Percentiles rank a stretch among this genome's conserved stretches.
Evolutionary conservation across 2,797 vertebrate species (phyloP).

Genomic region (Potorous gilbertii): DNA sequence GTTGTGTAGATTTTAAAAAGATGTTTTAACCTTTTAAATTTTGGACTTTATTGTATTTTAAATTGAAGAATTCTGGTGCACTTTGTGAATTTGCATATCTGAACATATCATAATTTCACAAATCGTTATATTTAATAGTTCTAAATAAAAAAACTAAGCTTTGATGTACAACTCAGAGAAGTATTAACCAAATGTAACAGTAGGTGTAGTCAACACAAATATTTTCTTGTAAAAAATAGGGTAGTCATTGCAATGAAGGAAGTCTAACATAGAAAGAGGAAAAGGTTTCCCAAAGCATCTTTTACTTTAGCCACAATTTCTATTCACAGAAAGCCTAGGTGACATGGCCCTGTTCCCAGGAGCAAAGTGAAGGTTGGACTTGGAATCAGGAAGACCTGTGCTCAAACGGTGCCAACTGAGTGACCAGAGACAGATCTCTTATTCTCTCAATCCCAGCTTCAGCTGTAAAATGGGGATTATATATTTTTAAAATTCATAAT

Average conservation of each 20-base stretch:
- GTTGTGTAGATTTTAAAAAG: slow-evolving; percentile 5
- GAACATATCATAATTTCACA: slow-evolving; percentile 63
- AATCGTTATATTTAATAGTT: slow-evolving; percentile 59
- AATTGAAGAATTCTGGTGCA: slow-evolving; percentile 52
- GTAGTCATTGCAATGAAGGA: slow-evolving; percentile 79
- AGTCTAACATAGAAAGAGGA: slow-evolving; percentile 42
- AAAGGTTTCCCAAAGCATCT: slow-evolving; percentile 75
- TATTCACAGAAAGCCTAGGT: not conserved
- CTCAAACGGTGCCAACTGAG: not conserved
- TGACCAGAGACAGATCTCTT: not conserved
- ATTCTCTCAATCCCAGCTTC: not conserved
- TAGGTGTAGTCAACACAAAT: slow-evolving; percentile 53
- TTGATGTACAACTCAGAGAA: slow-evolving; percentile 61
- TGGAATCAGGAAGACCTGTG: not conserved
- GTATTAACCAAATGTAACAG: slow-evolving; percentile 60
- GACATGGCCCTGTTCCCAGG: not conserved
- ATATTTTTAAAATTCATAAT: not conserved
- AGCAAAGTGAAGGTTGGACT: not conserved
- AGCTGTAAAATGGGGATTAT: not conserved
- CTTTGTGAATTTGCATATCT: slow-evolving; percentile 61
- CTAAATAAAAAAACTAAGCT: slow-evolving; percentile 60
- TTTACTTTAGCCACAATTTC: slow-evolving; percentile 70
- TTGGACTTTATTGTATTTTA: slow-evolving; percentile 70
- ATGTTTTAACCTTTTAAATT: slow-evolving; percentile 19
- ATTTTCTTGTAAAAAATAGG: slow-evolving; percentile 85